Evolutionary conservation across 2,888 invertebrate genomes (phyloP).

Genomic region (Hetaerina titia): DNA sequence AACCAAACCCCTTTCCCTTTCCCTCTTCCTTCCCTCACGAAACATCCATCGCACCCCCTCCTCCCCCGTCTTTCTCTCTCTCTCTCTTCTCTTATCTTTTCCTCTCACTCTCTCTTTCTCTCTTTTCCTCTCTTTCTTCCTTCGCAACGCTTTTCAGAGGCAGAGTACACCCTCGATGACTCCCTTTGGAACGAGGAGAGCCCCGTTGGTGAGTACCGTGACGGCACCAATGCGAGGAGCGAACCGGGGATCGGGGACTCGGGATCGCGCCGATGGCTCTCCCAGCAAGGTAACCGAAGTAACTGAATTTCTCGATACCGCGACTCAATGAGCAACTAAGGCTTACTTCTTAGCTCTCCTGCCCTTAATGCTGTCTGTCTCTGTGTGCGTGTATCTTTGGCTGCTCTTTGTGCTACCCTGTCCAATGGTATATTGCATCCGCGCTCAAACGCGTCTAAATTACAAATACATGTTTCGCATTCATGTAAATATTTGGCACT

Average conservation of each 20-base stretch:
- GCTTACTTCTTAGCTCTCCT: neutral
- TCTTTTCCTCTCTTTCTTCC: slow-evolving; percentile 14
- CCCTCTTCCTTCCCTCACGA: neutral
- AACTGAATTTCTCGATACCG: neutral
- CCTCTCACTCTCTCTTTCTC: neutral
- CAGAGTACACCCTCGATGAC: slow-evolving; percentile 95
- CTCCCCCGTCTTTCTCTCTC: neutral
- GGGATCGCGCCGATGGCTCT: slow-evolving; percentile 45
- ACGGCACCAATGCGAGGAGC: slow-evolving; percentile 33
- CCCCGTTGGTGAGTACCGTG: slow-evolving; percentile 88
- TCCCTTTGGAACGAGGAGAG: slow-evolving; percentile 96
- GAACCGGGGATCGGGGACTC: slow-evolving; percentile 36
- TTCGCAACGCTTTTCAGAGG: slow-evolving; percentile 84
- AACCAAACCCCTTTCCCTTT: neutral
- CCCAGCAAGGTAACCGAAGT: slow-evolving; percentile 41
- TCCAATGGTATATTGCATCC: neutral
- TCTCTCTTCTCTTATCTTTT: neutral
- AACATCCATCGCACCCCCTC: neutral
- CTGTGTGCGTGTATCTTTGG: neutral
- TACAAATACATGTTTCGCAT: too few relatives aligned
- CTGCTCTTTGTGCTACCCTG: neutral
- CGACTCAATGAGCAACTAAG: neutral
- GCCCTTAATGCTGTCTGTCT: neutral
- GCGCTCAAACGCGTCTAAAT: too few relatives aligned
- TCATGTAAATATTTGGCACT: too few relatives aligned